Percentiles rank a stretch among this genome's conserved stretches.
phyloP scores from a whole-genome alignment of 2,888 invertebrate species.

The Apotomis capreana region DNA sequence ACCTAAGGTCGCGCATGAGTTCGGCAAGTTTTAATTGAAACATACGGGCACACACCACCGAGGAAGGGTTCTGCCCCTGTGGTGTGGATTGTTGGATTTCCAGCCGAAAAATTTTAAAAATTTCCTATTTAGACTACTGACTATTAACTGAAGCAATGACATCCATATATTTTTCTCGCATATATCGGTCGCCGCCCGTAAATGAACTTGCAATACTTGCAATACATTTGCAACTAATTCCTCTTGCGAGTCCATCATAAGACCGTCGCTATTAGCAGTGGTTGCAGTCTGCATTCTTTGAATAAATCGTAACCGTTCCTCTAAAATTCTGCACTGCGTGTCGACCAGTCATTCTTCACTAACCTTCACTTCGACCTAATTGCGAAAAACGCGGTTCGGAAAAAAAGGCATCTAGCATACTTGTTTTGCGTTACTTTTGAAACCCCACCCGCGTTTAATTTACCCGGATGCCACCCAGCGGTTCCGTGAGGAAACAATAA shows the following conservation, averaged over 20 bases:
- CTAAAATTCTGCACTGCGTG: slow-evolving; percentile 13
- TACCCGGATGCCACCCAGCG: background rate
- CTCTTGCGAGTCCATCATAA: background rate
- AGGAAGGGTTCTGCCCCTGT: background rate
- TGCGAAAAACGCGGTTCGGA: slow-evolving; percentile 8
- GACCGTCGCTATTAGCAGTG: background rate
- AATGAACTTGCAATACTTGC: background rate
- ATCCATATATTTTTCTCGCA: background rate
- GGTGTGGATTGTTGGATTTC: slow-evolving; percentile 13
- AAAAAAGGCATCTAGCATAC: slow-evolving; percentile 11
- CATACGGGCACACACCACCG: background rate
- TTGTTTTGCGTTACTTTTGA: slow-evolving; percentile 3
- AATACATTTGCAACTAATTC: background rate
- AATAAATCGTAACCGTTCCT: background rate
- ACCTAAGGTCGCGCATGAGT: background rate
- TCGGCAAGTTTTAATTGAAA: background rate
- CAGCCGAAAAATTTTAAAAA: slow-evolving; percentile 17
- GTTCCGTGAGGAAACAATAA: slow-evolving; percentile 17
- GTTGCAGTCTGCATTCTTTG: background rate
- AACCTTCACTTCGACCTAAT: background rate
- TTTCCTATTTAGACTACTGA: too few relatives aligned
- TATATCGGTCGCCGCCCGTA: slow-evolving; percentile 8
- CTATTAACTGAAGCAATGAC: slow-evolving; percentile 2
- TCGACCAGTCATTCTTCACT: slow-evolving; percentile 7
- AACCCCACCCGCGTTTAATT: background rate